Evolutionary conservation across 2,113 vertebrate species (phyloP), one percentile per base, ranked within the genome.

Genomic region (Crotalus helleri): DNA sequence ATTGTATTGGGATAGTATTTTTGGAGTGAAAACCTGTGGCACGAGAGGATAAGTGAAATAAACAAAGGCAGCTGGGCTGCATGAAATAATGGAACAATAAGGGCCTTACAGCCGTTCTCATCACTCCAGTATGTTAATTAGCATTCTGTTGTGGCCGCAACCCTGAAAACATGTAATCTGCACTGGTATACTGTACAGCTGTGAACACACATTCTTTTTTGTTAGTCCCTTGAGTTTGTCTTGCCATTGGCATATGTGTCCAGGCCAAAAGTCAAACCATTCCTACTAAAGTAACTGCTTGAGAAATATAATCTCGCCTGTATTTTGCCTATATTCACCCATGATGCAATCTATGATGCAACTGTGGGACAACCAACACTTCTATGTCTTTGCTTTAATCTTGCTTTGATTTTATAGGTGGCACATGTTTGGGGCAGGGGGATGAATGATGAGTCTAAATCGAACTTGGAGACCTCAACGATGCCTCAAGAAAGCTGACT

Each of bases 61-160:
- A 98, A 98, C 98, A 98, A 98, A 98, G 98, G 98, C 98, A 98
- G 98, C 98, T 98, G 98, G 98, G 97, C 97, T 98, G 97, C 98
- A 97, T 98, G 98, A 97, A 98, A 98, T 98, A 98, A 98, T 98
- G 97, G 98, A 98, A 98, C 98, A 98, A 98, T 98, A 97, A 98
- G 98, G 97, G 97, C 98, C 97, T 98, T 97, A 96, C 98, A 98
- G 98, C 97, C 97, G 96, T 96, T 95, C 98, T 98, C 98, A 97
- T 98, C 98, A 97, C 98, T 98, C 97, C 97, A 98, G 97, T 98
- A 98, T 98, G 98, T 98, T 98, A 98, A 98, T 98, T 98, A 98
- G 98, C 98, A 98, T 98, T 98, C 98, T 98, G 98, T 98, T 98
- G 98, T 97, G 98, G 97, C 98, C 98, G 97, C 97, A 97, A 97